Base-by-base conservation (phyloP, 2,888 invertebrate species). In the Nebria brevicollis region DNA sequence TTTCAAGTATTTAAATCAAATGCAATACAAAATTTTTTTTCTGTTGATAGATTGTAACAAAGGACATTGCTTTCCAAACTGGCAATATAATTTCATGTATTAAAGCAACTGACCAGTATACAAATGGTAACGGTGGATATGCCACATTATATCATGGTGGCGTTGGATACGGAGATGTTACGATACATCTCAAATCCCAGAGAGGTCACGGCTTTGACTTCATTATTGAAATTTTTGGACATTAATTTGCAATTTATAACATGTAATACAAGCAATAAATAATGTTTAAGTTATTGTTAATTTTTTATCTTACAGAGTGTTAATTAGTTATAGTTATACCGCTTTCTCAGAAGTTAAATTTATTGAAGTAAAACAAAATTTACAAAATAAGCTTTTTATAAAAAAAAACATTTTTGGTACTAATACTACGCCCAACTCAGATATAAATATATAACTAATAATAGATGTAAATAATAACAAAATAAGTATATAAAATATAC, bases 191-290 rank as follows among this genome's bases (percentile, higher is more conserved):
- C 73, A 84, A 83, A 77, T 83, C 85, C 10, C 83, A 84, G 78
- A 75, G 83, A 11, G 80, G 77, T 73, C 75, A 83, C 26, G 83
- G 84, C 11, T 77, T 84, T 68, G 82, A 84, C 41, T 85, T 83
- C 77, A 26, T 83, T 2, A 81, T 84, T 66, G 83, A 82, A 72
- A 77, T 85, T 13, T 85, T 82, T 43, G 85, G 84, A 26, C 84
- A 83, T 75, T 82, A 81, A 84, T 13, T 11, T 8, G 15, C n/a
- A 8, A 66, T 25, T 13, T 6, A 66, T 25, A 25, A 66, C n/a
- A 20, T 66, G 66, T n/a, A 11, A 66, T 34, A 34, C 34, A 34
- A 34, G 2, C 34, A 5, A 5, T 34, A 34, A 34, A 34, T 34
- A 34, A 20, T 20, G 20, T 20, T 1, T 20, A 20, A 20, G 20